These are phyloP conservation scores for Adelosebastes latens DNA, from an alignment of 2,797 vertebrate genomes.

Conservation along the genomic window DNA sequence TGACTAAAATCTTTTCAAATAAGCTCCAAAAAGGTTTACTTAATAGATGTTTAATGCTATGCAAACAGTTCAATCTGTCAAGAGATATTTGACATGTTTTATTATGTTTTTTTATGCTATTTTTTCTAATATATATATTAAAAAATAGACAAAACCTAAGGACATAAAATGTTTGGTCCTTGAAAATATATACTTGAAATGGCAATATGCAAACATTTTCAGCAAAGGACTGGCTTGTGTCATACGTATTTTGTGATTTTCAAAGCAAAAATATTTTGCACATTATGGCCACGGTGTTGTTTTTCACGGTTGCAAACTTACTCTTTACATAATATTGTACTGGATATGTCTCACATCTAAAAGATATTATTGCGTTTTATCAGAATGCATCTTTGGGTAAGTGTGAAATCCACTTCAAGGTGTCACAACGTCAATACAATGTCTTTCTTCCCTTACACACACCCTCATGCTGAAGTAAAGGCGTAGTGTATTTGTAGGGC, in stretches of 20 bases:
- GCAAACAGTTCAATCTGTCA: neutral
- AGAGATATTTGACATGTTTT: neutral
- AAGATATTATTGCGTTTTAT: neutral
- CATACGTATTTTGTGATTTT: neutral
- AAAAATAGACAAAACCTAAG: neutral
- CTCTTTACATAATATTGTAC: neutral
- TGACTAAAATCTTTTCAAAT: neutral
- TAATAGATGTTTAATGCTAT: neutral
- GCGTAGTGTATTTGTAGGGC: neutral
- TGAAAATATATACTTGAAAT: neutral
- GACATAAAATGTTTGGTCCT: neutral
- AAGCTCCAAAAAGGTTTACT: neutral
- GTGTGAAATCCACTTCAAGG: neutral
- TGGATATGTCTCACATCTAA: neutral
- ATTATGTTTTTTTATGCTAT: neutral
- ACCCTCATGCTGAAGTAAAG: slow-evolving; percentile 1
- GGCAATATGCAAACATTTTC: neutral
- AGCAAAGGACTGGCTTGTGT: neutral
- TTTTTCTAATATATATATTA: neutral
- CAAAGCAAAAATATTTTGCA: neutral
- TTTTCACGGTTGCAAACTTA: neutral
- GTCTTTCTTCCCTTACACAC: neutral
- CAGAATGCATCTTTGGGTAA: neutral
- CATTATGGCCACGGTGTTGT: neutral
- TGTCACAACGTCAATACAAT: slow-evolving; percentile 9